A percentile compares a stretch with the other conserved stretches of the same genome.
Evolutionary conservation across 2,797 vertebrate genomes (phyloP).

Genomic region (Tachyglossus aculeatus): DNA sequence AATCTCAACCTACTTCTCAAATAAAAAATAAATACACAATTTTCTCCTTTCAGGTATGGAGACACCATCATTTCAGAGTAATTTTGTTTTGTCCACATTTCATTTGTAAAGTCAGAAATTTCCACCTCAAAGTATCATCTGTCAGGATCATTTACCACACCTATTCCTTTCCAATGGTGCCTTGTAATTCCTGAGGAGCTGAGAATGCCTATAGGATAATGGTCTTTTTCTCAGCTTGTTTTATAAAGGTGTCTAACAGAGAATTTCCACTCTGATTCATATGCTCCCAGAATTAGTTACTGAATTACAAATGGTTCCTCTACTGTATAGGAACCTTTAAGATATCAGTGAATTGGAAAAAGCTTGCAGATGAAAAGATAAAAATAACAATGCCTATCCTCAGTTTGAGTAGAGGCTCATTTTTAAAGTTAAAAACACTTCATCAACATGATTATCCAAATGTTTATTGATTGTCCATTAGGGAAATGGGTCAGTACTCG

Average conservation of each 20-base stretch:
- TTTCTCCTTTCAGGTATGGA: too few species aligned
- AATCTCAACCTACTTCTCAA: too few species aligned
- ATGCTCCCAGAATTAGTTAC: background rate
- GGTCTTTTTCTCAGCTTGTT: slow-evolving; percentile 30
- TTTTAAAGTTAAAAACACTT: background rate
- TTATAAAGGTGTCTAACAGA: slow-evolving; percentile 33
- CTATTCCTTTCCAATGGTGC: slow-evolving; percentile 19
- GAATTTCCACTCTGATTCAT: slow-evolving; percentile 21
- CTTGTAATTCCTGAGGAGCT: slow-evolving; percentile 26
- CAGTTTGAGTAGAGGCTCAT: background rate
- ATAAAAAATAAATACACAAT: too few species aligned
- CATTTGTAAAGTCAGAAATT: slow-evolving; percentile 42
- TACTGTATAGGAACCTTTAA: background rate
- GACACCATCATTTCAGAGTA: slow-evolving; percentile 51
- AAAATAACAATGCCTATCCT: background rate
- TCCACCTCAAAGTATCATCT: slow-evolving; percentile 25
- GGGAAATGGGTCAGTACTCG: background rate
- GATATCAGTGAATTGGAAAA: background rate
- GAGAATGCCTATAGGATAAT: slow-evolving; percentile 1
- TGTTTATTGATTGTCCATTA: background rate
- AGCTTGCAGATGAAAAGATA: background rate
- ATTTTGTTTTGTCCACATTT: slow-evolving; percentile 46
- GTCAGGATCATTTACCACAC: slow-evolving; percentile 20
- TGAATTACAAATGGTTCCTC: background rate
- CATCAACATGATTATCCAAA: background rate